Conservation (phyloP, 2,888 invertebrate genomes). For the Gastracanthus pulcherrimus region DNA sequence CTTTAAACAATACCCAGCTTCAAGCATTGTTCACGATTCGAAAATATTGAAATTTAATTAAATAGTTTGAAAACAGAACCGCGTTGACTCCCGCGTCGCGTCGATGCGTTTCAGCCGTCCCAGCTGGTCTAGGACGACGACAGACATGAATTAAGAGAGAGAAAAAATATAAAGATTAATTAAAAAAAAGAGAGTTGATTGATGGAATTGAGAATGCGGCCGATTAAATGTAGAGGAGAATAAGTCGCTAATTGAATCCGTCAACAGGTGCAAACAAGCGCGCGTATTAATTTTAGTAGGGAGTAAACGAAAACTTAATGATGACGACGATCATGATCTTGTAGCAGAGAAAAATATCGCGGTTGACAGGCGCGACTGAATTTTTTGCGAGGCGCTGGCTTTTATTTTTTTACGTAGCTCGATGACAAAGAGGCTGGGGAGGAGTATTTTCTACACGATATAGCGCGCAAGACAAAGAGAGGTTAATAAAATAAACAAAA, state of each 20-base stretch:
- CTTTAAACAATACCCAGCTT: background rate
- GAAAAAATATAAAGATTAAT: conserved; percentile 11
- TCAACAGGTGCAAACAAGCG: background rate
- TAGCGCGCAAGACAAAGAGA: background rate
- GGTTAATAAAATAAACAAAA: background rate
- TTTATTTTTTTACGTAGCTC: conserved; percentile 48
- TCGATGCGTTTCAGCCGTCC: conserved; percentile 57
- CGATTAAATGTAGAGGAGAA: background rate
- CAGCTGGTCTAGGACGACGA: conserved; percentile 67
- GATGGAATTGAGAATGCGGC: background rate
- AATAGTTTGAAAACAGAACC: background rate
- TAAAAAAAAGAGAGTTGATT: background rate
- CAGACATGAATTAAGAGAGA: background rate
- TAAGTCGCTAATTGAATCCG: conserved; percentile 3
- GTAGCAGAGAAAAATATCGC: background rate
- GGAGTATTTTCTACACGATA: conserved; percentile 31
- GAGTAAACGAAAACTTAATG: background rate
- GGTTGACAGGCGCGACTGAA: conserved; percentile 3
- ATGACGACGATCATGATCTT: background rate
- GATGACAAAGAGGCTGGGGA: background rate
- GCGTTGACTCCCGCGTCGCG: background rate
- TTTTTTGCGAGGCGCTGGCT: conserved; percentile 25
- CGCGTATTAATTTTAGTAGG: background rate
- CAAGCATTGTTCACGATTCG: background rate
- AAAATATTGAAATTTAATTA: background rate